Base-by-base conservation (phyloP, 2,113 vertebrate species). In the Probosciger aterrimus region DNA sequence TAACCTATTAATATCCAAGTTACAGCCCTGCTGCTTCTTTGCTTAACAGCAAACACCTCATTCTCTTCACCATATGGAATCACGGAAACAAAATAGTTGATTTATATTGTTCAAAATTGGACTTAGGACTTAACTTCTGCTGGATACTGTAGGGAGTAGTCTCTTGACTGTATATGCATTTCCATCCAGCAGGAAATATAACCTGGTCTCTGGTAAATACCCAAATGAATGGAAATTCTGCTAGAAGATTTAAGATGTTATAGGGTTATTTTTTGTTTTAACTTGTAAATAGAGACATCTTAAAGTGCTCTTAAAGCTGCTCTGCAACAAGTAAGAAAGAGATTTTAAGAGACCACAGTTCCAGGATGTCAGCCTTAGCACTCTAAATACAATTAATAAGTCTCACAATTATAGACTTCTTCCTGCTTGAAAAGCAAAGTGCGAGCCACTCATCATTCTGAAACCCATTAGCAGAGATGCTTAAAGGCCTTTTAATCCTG, bases 321-420 rank as follows among this genome's bases (percentile, higher is more conserved):
- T 93, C 80, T 69, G 41, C n/a, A 86, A 74, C 85, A 93, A 92
- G 81, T 90, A 93, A 81, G 82, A 73, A 52, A 68, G 75, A 44
- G 82, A 41, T 80, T 93, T 95, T 89, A 93, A 93, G 77, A 95
- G 82, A 68, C 93, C 91, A 35, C 88, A 93, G 78, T 64, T 92
- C n/a, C 85, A 93, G 88, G 74, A 87, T 93, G 88, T 87, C 93
- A 92, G 78, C 88, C 52, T 33, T 86, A 57, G 86, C 86, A 69
- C 82, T 96, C 81, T 39, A 81, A 74, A 43, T 64, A 35, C 82
- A 91, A 86, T 88, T 71, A 93, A 87, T 93, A 87, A 89, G 79
- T 53, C 93, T 90, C 62, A 47, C 87, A 76, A 37, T 92, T 83
- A 82, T 8, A 62, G 92, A 88, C 18, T 10, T 67, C 94, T 95